A percentile compares a stretch with the other conserved stretches of the same genome.
phyloP scores from a whole-genome alignment of 2,113 vertebrate genomes.

The Cnemophilus loriae region DNA sequence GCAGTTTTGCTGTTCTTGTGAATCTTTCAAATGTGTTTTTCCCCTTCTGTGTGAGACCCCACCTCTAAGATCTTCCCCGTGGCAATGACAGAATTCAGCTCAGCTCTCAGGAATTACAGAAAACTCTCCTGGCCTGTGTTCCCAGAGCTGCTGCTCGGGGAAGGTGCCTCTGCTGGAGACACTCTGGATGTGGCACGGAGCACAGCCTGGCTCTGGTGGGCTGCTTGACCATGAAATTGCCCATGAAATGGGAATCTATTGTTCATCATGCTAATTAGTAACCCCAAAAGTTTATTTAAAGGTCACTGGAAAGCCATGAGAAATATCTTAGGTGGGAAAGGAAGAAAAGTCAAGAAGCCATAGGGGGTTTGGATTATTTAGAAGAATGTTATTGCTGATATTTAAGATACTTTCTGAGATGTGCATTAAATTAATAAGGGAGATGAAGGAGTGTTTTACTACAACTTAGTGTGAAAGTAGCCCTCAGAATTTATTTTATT shows the following conservation, averaged over 20 bases:
- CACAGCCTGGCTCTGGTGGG: neutral
- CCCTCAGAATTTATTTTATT: constrained; percentile 4
- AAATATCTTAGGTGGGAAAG: neutral
- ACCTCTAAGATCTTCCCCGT: neutral
- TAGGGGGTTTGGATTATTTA: neutral
- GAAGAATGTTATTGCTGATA: neutral
- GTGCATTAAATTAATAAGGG: neutral
- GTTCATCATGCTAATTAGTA: neutral
- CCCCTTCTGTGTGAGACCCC: neutral
- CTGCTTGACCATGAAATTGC: neutral
- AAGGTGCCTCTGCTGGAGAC: neutral
- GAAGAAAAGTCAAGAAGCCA: neutral
- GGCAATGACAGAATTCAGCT: neutral
- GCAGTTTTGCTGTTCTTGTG: neutral
- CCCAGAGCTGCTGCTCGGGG: neutral
- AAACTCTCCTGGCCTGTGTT: neutral
- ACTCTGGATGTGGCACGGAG: neutral
- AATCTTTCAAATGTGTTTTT: neutral
- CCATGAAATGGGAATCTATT: neutral
- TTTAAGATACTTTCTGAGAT: neutral
- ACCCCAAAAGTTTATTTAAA: neutral
- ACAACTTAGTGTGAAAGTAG: neutral
- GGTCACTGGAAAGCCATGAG: neutral
- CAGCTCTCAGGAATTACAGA: neutral
- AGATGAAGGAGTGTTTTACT: neutral